These are phyloP conservation scores for Brachystomella parvula DNA, from an alignment of 1,140 invertebrate genomes.

Conservation along the genomic window DNA sequence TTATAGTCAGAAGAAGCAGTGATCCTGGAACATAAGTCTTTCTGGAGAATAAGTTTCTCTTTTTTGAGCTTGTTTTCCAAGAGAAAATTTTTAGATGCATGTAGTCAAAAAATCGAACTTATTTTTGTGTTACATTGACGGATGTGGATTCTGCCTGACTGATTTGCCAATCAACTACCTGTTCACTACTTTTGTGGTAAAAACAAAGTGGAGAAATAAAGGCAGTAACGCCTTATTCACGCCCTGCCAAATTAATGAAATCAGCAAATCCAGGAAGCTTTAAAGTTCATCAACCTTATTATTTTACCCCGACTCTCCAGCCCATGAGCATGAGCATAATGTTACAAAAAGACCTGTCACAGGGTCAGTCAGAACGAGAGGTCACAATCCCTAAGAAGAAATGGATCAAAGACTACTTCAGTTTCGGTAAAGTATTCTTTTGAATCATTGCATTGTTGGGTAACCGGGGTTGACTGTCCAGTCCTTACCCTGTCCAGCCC, in stretches of 20 bases:
- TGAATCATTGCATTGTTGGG: too few relatives aligned
- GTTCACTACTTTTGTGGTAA: background rate
- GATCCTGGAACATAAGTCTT: too few relatives aligned
- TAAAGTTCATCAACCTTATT: background rate
- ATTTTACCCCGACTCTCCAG: background rate
- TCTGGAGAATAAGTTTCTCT: too few relatives aligned
- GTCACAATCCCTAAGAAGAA: constrained; percentile 59
- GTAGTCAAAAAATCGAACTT: too few relatives aligned
- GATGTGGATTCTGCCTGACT: too few relatives aligned
- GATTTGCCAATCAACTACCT: too few relatives aligned
- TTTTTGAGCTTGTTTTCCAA: too few relatives aligned
- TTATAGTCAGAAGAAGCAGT: too few relatives aligned
- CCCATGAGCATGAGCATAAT: constrained; percentile 33
- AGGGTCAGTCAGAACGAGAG: constrained; percentile 14
- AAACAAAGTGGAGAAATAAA: background rate
- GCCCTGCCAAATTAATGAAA: background rate
- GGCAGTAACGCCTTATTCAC: too few relatives aligned
- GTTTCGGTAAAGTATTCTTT: constrained; percentile 7
- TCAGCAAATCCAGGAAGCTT: background rate
- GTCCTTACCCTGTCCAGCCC: background rate
- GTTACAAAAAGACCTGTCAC: constrained; percentile 17
- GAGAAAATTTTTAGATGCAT: too few relatives aligned
- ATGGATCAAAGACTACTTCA: constrained; percentile 60
- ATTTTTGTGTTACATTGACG: too few relatives aligned
- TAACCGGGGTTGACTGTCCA: too few relatives aligned